These are phyloP conservation scores for Ibidorhyncha struthersii DNA, from an alignment of 2,113 vertebrate genomes.

Conservation along the genomic window DNA sequence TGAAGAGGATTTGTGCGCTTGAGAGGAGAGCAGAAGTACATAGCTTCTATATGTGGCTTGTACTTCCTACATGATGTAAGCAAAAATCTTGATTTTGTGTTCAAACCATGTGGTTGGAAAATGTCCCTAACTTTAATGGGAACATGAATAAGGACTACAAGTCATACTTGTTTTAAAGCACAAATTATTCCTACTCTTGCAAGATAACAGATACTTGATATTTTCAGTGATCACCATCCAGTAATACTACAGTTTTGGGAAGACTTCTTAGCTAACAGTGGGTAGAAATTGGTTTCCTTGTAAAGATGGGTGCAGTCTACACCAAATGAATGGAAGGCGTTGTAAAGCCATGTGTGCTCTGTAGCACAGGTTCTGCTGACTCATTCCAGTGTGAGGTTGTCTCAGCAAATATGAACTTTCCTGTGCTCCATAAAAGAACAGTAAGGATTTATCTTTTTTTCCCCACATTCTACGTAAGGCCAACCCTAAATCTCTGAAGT, in stretches of 20 bases:
- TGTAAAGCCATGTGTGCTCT: neutral
- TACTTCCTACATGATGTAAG: neutral
- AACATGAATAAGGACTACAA: neutral
- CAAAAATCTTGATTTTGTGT: neutral
- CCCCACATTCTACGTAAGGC: neutral
- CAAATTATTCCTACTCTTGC: neutral
- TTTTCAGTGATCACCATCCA: neutral
- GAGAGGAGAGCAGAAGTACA: neutral
- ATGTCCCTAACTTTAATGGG: neutral
- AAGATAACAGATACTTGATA: neutral
- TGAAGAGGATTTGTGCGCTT: neutral
- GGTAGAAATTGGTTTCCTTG: neutral
- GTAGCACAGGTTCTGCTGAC: neutral
- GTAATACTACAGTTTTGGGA: neutral
- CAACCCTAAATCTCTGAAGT: neutral
- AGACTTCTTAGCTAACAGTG: neutral
- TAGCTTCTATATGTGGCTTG: neutral
- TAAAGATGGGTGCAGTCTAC: neutral
- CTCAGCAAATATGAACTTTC: neutral
- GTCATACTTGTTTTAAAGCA: neutral
- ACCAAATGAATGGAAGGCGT: neutral
- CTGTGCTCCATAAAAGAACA: neutral
- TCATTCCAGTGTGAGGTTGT: neutral
- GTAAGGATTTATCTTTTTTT: neutral
- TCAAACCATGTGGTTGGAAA: neutral